These are phyloP conservation scores for Siniperca scherzeri DNA, from an alignment of 2,797 vertebrate genomes.

Conservation along the genomic window DNA sequence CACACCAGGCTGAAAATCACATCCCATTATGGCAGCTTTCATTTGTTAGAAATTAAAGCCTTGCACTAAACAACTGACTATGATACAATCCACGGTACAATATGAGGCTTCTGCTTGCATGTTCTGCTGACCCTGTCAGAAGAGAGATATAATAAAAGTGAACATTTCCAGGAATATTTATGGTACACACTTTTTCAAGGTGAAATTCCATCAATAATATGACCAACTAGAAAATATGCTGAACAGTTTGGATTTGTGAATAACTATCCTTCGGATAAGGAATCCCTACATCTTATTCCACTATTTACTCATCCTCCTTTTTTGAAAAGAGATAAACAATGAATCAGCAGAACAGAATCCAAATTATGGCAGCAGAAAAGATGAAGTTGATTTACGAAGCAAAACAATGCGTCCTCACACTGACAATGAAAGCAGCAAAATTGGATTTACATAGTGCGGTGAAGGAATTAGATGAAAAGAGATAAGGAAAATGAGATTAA, in stretches of 20 bases:
- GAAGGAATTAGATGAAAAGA: constrained; percentile 76
- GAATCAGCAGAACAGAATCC: constrained; percentile 61
- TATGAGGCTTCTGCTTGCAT: constrained; percentile 17
- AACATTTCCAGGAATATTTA: constrained; percentile 3
- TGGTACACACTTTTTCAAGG: constrained; percentile 6
- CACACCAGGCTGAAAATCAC: constrained; percentile 55
- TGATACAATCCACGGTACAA: constrained; percentile 18
- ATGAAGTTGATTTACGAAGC: constrained; percentile 61
- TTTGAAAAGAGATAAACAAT: constrained; percentile 59
- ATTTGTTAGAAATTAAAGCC: constrained; percentile 63
- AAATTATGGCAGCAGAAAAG: constrained; percentile 61
- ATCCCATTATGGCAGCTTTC: constrained; percentile 40
- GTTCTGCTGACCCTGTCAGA: neutral
- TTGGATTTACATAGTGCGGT: constrained; percentile 70
- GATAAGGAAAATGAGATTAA: constrained; percentile 78
- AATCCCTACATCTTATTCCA: constrained; percentile 27
- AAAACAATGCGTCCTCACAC: constrained; percentile 65
- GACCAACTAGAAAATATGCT: constrained; percentile 22
- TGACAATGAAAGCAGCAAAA: constrained; percentile 70
- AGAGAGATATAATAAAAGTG: neutral
- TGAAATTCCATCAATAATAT: constrained; percentile 28
- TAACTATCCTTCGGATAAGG: constrained; percentile 11
- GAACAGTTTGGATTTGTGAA: constrained; percentile 35
- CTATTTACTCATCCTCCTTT: constrained; percentile 52
- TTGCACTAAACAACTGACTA: constrained; percentile 28